Evolutionary conservation across 2,113 vertebrate species (phyloP).

Genomic region (Ictidomys tridecemlineatus): DNA sequence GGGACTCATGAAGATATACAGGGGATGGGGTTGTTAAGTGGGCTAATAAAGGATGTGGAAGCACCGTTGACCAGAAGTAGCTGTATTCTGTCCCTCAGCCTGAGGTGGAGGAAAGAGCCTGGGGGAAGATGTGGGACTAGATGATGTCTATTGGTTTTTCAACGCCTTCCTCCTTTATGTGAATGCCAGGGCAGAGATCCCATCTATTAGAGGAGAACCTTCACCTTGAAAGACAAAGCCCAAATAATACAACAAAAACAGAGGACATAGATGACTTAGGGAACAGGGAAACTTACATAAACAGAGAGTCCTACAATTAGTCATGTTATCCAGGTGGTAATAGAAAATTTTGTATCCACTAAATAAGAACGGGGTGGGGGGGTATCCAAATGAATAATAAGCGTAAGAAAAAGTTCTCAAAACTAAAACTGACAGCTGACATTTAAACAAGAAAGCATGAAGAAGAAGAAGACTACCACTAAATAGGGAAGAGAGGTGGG

Average conservation of each 20-base stretch:
- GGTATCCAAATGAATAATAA: neutral
- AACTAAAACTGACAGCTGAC: neutral
- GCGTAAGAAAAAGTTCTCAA: neutral
- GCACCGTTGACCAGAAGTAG: neutral
- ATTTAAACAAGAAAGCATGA: neutral
- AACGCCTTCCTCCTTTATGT: neutral
- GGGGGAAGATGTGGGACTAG: rapidly evolving
- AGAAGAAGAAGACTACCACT: neutral
- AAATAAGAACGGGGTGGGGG: neutral
- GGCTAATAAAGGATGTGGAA: neutral
- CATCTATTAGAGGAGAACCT: neutral
- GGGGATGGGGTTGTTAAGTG: neutral
- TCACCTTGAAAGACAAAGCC: neutral
- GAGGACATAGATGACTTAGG: neutral
- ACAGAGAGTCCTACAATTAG: neutral
- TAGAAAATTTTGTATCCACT: neutral
- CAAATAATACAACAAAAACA: neutral
- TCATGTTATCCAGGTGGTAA: neutral
- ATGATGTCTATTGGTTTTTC: neutral
- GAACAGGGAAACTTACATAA: neutral
- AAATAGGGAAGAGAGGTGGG: no score
- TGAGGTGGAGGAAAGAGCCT: neutral
- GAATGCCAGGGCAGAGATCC: neutral
- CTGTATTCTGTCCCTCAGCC: neutral
- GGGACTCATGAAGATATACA: neutral